Percentiles rank a stretch among this genome's conserved stretches.
These are phyloP conservation scores for Colinus virginianus DNA, from an alignment of 2,113 vertebrate genomes.

Conservation along the genomic window DNA sequence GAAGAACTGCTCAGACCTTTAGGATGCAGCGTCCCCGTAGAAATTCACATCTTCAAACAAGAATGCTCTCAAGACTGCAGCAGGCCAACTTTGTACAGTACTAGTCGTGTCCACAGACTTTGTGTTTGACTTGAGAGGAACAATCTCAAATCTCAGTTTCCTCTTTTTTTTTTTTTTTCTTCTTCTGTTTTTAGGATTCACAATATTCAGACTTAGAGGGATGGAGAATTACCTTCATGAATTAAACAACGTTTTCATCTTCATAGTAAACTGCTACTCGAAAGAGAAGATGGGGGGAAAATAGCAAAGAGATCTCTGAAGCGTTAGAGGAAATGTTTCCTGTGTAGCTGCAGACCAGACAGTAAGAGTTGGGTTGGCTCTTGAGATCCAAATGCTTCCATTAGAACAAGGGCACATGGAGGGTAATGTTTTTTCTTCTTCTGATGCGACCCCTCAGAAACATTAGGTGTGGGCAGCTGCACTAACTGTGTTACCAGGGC, in stretches of 20 bases:
- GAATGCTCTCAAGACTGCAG: not conserved
- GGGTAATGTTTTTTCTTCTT: not conserved
- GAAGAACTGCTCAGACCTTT: not conserved
- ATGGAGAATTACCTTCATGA: not conserved
- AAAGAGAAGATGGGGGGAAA: not conserved
- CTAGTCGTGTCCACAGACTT: not conserved
- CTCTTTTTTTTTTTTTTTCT: not conserved
- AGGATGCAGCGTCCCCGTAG: not conserved
- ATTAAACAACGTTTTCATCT: fast-evolving
- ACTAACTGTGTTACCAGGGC: not conserved
- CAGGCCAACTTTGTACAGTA: not conserved
- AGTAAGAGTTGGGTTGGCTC: not conserved
- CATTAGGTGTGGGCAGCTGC: fast-evolving
- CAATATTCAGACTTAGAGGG: not conserved
- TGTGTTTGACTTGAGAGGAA: not conserved
- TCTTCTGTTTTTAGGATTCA: not conserved
- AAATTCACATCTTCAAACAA: not conserved
- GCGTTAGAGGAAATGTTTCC: not conserved
- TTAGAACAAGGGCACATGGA: not conserved
- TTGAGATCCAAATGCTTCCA: not conserved
- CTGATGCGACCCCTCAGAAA: not conserved
- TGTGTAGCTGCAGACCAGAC: not conserved
- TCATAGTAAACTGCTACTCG: not conserved
- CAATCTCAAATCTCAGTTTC: not conserved
- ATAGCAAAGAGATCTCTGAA: fast-evolving